A percentile compares a stretch with the other conserved stretches of the same genome.
phyloP scores from a whole-genome alignment of 2,888 invertebrate genomes.

The Catocala nupta region DNA sequence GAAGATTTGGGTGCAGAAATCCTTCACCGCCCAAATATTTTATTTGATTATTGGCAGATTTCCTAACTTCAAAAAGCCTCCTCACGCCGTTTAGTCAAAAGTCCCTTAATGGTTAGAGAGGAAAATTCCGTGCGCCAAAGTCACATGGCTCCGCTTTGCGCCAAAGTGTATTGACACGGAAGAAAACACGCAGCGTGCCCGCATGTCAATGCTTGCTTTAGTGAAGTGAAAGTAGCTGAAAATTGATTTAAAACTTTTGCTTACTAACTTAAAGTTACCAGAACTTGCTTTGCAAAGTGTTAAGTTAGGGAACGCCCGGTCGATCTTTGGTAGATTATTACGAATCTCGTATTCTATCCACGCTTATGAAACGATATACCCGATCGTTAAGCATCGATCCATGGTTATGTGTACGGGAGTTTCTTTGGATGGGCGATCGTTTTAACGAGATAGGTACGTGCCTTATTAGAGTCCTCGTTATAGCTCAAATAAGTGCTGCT shows the following conservation, averaged over 20 bases:
- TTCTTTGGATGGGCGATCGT: no score
- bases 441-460: no score
- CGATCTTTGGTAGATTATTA: background rate
- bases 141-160: background rate
- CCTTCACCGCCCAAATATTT: no score
- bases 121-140: background rate
- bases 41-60: no score
- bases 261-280: background rate
- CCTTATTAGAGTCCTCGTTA: no score
- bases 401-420: no score
- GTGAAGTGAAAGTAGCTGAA: slow-evolving; percentile 1
- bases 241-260: slow-evolving; percentile 5
- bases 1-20: no score
- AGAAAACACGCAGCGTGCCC: background rate
- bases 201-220: slow-evolving; percentile 1
- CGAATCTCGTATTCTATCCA: no score
- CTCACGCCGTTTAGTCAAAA: background rate
- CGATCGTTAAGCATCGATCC: no score
- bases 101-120: background rate
- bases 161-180: background rate
- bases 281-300: background rate
- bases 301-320: background rate
- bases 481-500: no score
- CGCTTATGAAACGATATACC: no score
- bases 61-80: no score